phyloP scores from a whole-genome alignment of 2,888 invertebrate genomes.

The Drosophila helvetica region DNA sequence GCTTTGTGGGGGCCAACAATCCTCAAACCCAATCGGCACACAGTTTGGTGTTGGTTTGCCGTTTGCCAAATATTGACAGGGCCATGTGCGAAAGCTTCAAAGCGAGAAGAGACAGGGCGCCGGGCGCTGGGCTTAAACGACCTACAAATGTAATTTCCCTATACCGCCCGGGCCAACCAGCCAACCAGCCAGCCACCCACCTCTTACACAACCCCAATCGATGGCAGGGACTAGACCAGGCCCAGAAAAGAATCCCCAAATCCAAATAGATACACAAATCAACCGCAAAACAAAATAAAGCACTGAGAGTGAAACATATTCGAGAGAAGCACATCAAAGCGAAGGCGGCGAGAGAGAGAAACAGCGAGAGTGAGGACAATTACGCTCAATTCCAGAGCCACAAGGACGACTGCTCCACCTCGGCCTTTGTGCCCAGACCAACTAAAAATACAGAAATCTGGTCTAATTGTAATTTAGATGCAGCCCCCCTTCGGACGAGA shows the following conservation, averaged over 20 bases:
- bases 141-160: constrained; percentile 49
- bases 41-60: constrained; percentile 30
- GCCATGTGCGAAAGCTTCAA: constrained; percentile 25
- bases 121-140: constrained; percentile 21
- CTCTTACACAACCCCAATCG: constrained; percentile 38
- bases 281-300: constrained; percentile 42
- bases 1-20: neutral
- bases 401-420: constrained; percentile 44
- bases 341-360: neutral
- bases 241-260: constrained; percentile 29
- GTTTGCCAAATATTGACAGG: constrained; percentile 40
- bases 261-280: constrained; percentile 54
- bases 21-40: constrained; percentile 22
- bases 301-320: constrained; percentile 29
- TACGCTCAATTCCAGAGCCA: constrained; percentile 63
- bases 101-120: neutral
- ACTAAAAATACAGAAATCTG: constrained; percentile 48
- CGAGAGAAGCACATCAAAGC: constrained; percentile 26
- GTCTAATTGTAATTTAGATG: constrained; percentile 73
- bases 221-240: constrained; percentile 25
- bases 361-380: constrained; percentile 52
- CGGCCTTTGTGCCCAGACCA: constrained; percentile 13
- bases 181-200: constrained; percentile 14
- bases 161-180: neutral
- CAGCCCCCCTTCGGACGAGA: constrained; percentile 28